Evolutionary conservation across 2,113 vertebrate species (phyloP).

Genomic region (Tragelaphus scriptus): DNA sequence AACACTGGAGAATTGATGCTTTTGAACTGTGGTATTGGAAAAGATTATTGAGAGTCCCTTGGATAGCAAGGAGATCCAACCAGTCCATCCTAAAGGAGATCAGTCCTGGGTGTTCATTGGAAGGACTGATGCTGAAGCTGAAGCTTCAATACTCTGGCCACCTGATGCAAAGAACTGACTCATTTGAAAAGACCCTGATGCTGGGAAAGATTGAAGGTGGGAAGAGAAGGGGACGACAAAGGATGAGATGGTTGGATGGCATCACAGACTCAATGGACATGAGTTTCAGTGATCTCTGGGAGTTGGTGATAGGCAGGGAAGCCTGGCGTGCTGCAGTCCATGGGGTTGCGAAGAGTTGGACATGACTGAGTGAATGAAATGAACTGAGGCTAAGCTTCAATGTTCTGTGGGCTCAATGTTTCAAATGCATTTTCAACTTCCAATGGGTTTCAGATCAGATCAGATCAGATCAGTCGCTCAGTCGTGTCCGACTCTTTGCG

Average conservation of each 20-base stretch:
- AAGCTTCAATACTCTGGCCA: background rate
- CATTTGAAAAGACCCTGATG: background rate
- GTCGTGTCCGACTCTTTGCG: no score
- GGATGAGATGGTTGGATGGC: background rate
- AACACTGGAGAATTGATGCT: fast-evolving
- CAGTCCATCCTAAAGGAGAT: no score
- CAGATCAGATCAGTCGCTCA: no score
- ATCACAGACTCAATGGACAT: background rate
- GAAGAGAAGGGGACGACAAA: background rate
- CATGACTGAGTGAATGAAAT: background rate
- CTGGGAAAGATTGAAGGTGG: background rate
- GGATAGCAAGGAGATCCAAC: background rate
- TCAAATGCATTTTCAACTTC: background rate
- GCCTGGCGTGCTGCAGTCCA: background rate
- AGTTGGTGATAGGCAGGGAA: background rate
- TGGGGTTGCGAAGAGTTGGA: background rate
- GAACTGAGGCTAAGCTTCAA: background rate
- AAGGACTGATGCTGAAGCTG: background rate
- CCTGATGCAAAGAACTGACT: background rate
- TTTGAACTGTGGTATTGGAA: background rate
- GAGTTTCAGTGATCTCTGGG: background rate
- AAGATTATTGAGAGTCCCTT: background rate
- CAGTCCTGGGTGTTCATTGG: background rate
- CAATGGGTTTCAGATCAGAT: background rate
- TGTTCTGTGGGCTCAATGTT: background rate